A percentile compares a stretch with the other conserved stretches of the same genome.
Evolutionary conservation across 2,888 invertebrate genomes (phyloP).

Genomic region (Heliconius sara): DNA sequence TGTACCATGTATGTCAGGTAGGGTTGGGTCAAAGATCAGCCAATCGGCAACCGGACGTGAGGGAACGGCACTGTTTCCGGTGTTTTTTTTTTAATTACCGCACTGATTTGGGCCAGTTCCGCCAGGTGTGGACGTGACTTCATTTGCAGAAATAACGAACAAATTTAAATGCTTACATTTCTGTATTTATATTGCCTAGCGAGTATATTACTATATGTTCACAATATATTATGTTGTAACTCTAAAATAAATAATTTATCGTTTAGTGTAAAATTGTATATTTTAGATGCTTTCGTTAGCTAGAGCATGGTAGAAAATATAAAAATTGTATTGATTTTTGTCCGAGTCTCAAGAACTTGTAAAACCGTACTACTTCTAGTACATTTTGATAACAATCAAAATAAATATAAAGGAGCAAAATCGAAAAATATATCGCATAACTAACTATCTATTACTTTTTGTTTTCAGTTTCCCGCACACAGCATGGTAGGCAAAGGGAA

Average conservation of each 20-base stretch:
- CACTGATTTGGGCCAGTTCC: slow-evolving; percentile 54
- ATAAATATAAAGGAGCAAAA: not conserved
- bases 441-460: not conserved
- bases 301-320: too few relatives aligned
- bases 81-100: slow-evolving; percentile 72
- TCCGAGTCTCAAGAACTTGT: too few relatives aligned
- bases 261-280: too few relatives aligned
- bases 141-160: slow-evolving; percentile 27
- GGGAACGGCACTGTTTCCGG: slow-evolving; percentile 73
- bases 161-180: not conserved
- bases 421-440: not conserved
- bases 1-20: slow-evolving; percentile 56
- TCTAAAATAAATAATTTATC: too few relatives aligned
- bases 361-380: too few relatives aligned
- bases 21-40: slow-evolving; percentile 79
- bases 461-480: too few relatives aligned
- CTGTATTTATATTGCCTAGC: not conserved
- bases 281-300: too few relatives aligned
- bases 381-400: not conserved
- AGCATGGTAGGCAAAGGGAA: too few relatives aligned
- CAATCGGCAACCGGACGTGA: slow-evolving; percentile 72
- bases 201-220: not conserved
- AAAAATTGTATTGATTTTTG: too few relatives aligned
- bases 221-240: not conserved
- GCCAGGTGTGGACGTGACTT: slow-evolving; percentile 66